Base-by-base conservation (phyloP, 2,888 invertebrate genomes). In the Anthophora plumipes region DNA sequence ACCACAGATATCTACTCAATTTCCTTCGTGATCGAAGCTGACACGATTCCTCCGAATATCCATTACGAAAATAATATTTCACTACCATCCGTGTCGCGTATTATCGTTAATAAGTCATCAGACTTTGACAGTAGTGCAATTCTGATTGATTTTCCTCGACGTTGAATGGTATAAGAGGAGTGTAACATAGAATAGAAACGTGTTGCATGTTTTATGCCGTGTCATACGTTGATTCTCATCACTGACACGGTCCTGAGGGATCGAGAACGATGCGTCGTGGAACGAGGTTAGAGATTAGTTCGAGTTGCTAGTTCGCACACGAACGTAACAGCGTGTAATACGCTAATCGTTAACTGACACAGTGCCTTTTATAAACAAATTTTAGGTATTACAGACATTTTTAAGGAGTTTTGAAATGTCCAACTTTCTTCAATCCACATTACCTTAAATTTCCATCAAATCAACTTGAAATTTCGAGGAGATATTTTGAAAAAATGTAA, bases 231-330 rank as follows among this genome's bases (percentile, higher is more conserved):
- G 61, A 61, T 14, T 73, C 20, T 41, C 6, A 17, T 48, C 39
- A 74, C 37, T 43, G 43, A 7, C 41, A 0, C 31, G 14, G 1
- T 43, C 31, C 50, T 22, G 11, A 31, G 43, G 46, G 43, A 52
- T 22, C 52, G 59, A 43, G 48, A n/a, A n/a, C n/a, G 41, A 74
- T 57, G 46, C 9, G 14, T 17, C n/a, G 48, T n/a, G 31, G 41
- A 68, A 59, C 6, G 41, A 59, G 71, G 61, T 63, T 31, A 31
- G 48, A 1, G 68, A 43, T 14, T 59, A 61, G 25, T 61, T 52
- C 6, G 61, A 20, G 57, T 46, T 61, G 50, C 6, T 37, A 31
- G 70, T 61, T 61, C 41, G 61, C 60, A 25, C 31, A 31, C 31
- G 31, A 31, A 31, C 31, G 31, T 31, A 31, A 31, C 31, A 31